Evolutionary conservation across 2,888 invertebrate genomes (phyloP), one percentile per base, ranked within the genome.

Genomic region (Sminthurinus aureus): DNA sequence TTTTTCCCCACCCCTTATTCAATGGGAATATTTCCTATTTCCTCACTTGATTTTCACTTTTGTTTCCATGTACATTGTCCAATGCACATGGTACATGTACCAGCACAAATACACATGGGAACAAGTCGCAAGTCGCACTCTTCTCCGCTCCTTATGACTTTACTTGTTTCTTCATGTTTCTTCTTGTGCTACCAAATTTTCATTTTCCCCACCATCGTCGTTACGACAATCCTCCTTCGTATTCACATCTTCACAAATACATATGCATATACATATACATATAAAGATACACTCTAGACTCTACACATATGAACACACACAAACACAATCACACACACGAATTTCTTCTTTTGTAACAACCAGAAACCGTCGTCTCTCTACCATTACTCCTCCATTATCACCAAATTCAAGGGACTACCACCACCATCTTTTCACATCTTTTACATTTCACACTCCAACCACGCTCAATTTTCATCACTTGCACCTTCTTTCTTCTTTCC

Each of bases 371-470:
- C 15, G 58, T 13, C 58, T 22, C 71, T 71, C 6, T 58, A 20
- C 71, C 71, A 71, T 71, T 71, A 26, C 71, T 71, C 26, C 26
- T 71, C 26, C 71, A 71, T 71, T 71, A 71, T 71, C 71, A 71
- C 24, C 71, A 71, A 38, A 38, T 71, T 71, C 71, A 71, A 71
- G 24, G 13, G 15, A 71, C 71, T 64, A 15, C 64, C 64, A 18
- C 64, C 64, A 18, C 64, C 64, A 64, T n/a, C 64, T 64, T n/a
- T 64, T 64, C 64, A 38, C 38, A 38, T 38, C 38, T 38, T 38
- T 4, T 4, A 38, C 38, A 38, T 38, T 58, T 58, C 15, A 58
- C 58, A 58, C 58, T 58, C 58, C 15, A 58, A 58, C 58, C 58
- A 58, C 58, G 58, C 13, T 58, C 58, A 58, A 58, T 18, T 58